Conservation (phyloP, 1,140 invertebrate species). For the Phymastichus coffea region DNA sequence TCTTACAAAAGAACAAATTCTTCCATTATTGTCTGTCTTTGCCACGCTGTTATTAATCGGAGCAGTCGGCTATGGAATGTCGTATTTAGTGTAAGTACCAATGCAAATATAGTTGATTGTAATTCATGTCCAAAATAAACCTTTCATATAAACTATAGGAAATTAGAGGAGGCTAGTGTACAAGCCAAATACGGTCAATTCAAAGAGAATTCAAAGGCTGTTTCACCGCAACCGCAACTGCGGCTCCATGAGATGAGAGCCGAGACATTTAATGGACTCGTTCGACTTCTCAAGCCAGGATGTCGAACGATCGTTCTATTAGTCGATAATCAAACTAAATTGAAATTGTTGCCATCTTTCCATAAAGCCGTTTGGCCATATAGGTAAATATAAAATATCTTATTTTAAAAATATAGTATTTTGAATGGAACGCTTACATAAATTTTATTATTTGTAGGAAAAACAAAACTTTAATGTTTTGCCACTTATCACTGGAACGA, state of each 20-base stretch:
- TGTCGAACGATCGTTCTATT: conserved; percentile 90
- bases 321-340: conserved; percentile 83
- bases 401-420: not conserved
- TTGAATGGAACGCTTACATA: not conserved
- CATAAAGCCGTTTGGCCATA: conserved; percentile 94
- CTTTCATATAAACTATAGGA: conserved; percentile 52
- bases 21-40: conserved; percentile 79
- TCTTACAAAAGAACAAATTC: conserved; percentile 76
- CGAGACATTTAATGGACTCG: conserved; percentile 94
- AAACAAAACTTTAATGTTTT: conserved; percentile 91
- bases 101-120: conserved; percentile 14
- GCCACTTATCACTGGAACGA: conserved; percentile 87
- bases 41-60: conserved; percentile 80
- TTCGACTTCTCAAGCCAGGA: conserved; percentile 90
- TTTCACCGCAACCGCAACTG: conserved; percentile 64
- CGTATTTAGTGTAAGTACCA: conserved; percentile 76
- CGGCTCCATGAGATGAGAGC: conserved; percentile 88
- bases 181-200: conserved; percentile 61
- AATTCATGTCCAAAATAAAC: conserved; percentile 1
- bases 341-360: conserved; percentile 85
- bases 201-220: conserved; percentile 52
- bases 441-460: conserved; percentile 58
- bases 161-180: conserved; percentile 77
- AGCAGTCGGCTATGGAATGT: conserved; percentile 83
- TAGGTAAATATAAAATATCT: conserved; percentile 65